These are phyloP conservation scores for Sweltsa coloradensis DNA, from an alignment of 1,140 invertebrate genomes.

Conservation along the genomic window DNA sequence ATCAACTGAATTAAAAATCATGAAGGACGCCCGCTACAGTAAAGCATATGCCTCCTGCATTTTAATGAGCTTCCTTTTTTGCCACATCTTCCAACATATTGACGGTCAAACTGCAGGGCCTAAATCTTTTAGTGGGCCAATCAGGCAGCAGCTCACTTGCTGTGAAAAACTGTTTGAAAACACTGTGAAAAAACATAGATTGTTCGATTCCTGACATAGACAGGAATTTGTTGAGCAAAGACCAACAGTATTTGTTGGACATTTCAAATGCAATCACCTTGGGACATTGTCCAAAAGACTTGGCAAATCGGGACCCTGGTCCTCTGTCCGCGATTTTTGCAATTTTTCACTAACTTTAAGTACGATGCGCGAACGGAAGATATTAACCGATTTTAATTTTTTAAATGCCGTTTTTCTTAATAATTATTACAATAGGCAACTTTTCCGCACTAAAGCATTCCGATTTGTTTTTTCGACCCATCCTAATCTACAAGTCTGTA, in stretches of 20 bases:
- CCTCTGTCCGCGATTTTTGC: no score
- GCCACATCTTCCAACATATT: slow-evolving; percentile 21
- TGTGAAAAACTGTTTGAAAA: slow-evolving; percentile 19
- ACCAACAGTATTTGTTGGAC: slow-evolving; percentile 23
- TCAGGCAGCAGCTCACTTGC: slow-evolving; percentile 17
- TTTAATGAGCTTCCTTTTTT: slow-evolving; percentile 21
- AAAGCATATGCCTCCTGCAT: slow-evolving; percentile 22
- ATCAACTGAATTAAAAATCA: slow-evolving; percentile 18
- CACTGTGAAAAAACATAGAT: slow-evolving; percentile 16
- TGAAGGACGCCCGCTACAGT: slow-evolving; percentile 17
- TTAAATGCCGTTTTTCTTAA: no score
- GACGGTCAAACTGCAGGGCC: slow-evolving; percentile 22
- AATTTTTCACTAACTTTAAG: no score
- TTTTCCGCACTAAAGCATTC: no score
- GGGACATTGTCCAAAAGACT: slow-evolving; percentile 19
- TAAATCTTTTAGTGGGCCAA: slow-evolving; percentile 17
- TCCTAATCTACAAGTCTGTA: no score
- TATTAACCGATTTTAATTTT: no score
- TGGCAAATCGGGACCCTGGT: slow-evolving; percentile 21
- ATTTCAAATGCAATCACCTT: slow-evolving; percentile 18
- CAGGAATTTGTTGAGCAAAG: slow-evolving; percentile 17
- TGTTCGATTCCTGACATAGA: slow-evolving; percentile 15
- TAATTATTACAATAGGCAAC: no score
- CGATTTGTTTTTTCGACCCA: no score
- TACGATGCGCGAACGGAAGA: no score